These are phyloP conservation scores for Python bivittatus DNA, from an alignment of 2,113 vertebrate species.

Conservation along the genomic window DNA sequence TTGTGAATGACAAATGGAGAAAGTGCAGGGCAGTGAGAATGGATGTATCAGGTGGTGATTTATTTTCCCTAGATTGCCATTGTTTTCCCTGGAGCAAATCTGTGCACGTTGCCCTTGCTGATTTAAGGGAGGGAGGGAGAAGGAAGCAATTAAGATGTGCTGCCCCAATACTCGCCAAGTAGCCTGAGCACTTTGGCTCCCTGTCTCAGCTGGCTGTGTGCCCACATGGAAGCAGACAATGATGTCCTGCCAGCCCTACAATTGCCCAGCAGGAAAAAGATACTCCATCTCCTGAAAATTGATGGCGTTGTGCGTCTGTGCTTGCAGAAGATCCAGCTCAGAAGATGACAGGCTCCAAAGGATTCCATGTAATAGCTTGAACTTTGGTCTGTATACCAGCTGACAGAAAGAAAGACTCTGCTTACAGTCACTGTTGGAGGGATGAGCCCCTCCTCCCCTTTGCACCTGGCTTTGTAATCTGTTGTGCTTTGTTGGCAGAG, in stretches of 20 bases:
- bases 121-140: not conserved
- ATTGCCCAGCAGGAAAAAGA: slow-evolving; percentile 40
- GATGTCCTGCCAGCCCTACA: slow-evolving; percentile 51
- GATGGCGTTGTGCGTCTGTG: slow-evolving; percentile 51
- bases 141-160: slow-evolving; percentile 28
- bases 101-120: not conserved
- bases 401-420: slow-evolving; percentile 45
- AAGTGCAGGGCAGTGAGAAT: not conserved
- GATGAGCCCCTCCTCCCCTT: slow-evolving; percentile 12
- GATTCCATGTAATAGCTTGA: slow-evolving; percentile 14
- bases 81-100: not conserved
- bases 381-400: slow-evolving; percentile 50
- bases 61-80: not conserved
- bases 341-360: slow-evolving; percentile 44
- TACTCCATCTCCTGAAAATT: slow-evolving; percentile 34
- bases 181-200: slow-evolving; percentile 42
- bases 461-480: slow-evolving; percentile 26
- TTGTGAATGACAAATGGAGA: slow-evolving; percentile 8
- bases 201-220: slow-evolving; percentile 42
- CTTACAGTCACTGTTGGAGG: slow-evolving; percentile 24
- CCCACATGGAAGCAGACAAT: slow-evolving; percentile 54
- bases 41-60: not conserved
- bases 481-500: slow-evolving; percentile 39
- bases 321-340: slow-evolving; percentile 51
- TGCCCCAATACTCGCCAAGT: slow-evolving; percentile 19